Percentiles rank a stretch among this genome's conserved stretches.
phyloP scores from a whole-genome alignment of 2,888 invertebrate genomes.

The Scaptodrosophila latifasciaeformis region DNA sequence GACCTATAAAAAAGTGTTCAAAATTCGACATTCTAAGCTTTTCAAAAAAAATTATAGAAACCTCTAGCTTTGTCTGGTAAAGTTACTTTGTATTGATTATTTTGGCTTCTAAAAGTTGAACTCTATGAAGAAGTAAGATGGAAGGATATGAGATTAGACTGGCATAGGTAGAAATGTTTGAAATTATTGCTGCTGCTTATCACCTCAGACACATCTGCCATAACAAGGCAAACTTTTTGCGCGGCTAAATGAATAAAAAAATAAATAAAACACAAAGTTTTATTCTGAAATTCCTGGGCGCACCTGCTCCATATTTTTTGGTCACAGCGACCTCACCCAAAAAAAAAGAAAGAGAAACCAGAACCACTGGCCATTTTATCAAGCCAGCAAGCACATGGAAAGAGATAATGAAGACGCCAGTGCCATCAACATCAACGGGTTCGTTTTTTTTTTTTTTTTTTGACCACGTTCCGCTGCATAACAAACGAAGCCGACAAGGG shows the following conservation, averaged over 20 bases:
- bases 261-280: too few relatives aligned
- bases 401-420: conserved; percentile 71
- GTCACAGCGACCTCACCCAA: conserved; percentile 3
- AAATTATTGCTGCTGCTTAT: conserved; percentile 38
- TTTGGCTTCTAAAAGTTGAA: too few relatives aligned
- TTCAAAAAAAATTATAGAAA: too few relatives aligned
- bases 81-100: too few relatives aligned
- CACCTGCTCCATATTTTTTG: conserved; percentile 32
- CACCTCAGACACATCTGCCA: conserved; percentile 31
- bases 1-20: too few relatives aligned
- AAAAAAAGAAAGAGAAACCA: too few relatives aligned
- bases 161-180: conserved; percentile 26
- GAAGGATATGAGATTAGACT: too few relatives aligned
- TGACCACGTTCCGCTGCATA: conserved; percentile 24
- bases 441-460: conserved; percentile 13
- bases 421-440: conserved; percentile 56
- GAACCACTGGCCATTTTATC: conserved; percentile 50
- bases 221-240: conserved; percentile 2
- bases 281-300: too few relatives aligned
- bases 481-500: conserved; percentile 57
- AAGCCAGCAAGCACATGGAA: too few relatives aligned
- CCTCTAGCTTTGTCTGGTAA: too few relatives aligned
- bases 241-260: conserved; percentile 32
- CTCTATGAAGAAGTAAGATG: too few relatives aligned
- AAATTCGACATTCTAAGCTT: too few relatives aligned